Evolutionary conservation across 2,113 vertebrate species (phyloP), one percentile per base, ranked within the genome.

Genomic region (Hypocryptadius cinnamomeus): DNA sequence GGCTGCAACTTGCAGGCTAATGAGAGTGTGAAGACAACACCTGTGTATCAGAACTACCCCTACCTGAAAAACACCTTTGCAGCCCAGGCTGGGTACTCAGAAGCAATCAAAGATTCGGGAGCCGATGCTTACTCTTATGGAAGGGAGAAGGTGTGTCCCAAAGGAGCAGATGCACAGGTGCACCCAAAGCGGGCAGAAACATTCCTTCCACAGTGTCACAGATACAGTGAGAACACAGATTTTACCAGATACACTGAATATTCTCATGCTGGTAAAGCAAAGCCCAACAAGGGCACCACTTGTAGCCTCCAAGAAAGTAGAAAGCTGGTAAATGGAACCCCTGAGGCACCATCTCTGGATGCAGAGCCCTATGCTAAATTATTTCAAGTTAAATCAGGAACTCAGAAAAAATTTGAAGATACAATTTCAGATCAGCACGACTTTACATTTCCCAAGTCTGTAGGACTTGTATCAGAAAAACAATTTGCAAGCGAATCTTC

Each of bases 321-420:
- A 95, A 98, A 96, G 66, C 78, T 96, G 81, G 66, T 94, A 63
- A 97, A 97, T 89, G 96, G 96, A 88, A 90, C 93, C 83, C 28
- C 96, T 70, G 97, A 98, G 92, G 80, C 92, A 77, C 79, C 96
- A 61, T 25, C 71, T 89, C 84, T 97, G 94, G 96, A 98, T 87
- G 59, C 94, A 91, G 97, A 98, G 42, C 91, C 95, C 27, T 98
- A 98, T 21, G 86, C 85, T 78, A 98, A 97, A 71, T 95, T 98
- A 91, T 97, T 98, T 96, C 97, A 98, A 71, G 95, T 94, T 85
- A 98, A 98, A 93, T 96, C 96, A 96, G 89, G 96, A 94, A 91
- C 87, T 92, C 98, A 96, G 91, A 98, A 97, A 79, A 98, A 98
- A 97, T 94, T 93, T 90, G 98, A 98, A 60, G 97, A 97, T 84